A percentile compares a stretch with the other conserved stretches of the same genome.
Evolutionary conservation across 2,797 vertebrate species (phyloP).

Genomic region (Manis crassicaudata): DNA sequence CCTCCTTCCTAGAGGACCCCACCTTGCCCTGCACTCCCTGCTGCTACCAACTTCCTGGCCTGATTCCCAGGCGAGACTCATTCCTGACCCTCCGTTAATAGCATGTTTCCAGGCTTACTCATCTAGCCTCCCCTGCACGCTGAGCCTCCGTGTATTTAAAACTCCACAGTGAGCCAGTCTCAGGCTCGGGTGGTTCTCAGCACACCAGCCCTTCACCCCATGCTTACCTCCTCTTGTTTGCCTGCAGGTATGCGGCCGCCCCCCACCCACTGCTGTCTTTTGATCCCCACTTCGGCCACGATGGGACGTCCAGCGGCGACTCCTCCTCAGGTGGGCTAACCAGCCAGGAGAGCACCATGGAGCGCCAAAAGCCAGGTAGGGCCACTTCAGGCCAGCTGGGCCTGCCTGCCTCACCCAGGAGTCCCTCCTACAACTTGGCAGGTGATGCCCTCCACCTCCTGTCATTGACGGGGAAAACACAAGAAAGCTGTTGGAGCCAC

Average conservation of each 20-base stretch:
- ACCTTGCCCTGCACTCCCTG: not conserved
- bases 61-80: not conserved
- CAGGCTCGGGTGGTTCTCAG: not conserved
- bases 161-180: not conserved
- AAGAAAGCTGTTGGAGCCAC: not conserved
- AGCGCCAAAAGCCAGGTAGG: conserved; percentile 93
- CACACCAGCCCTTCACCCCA: not conserved
- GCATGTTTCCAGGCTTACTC: not conserved
- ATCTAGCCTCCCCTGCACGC: not conserved
- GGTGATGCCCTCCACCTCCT: no score
- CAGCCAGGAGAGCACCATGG: conserved; percentile 94
- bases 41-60: not conserved
- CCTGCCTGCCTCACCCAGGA: rapidly evolving
- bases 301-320: conserved; percentile 90
- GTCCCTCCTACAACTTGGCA: not conserved
- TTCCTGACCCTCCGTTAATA: not conserved
- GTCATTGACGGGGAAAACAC: not conserved
- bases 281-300: conserved; percentile 89
- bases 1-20: not conserved
- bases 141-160: not conserved
- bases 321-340: conserved; percentile 91
- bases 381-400: rapidly evolving
- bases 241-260: conserved; percentile 86
- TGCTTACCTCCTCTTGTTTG: not conserved
- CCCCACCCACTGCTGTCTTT: conserved; percentile 88